phyloP scores from a whole-genome alignment of 2,888 invertebrate species.

The Platerodrilus igneus region DNA sequence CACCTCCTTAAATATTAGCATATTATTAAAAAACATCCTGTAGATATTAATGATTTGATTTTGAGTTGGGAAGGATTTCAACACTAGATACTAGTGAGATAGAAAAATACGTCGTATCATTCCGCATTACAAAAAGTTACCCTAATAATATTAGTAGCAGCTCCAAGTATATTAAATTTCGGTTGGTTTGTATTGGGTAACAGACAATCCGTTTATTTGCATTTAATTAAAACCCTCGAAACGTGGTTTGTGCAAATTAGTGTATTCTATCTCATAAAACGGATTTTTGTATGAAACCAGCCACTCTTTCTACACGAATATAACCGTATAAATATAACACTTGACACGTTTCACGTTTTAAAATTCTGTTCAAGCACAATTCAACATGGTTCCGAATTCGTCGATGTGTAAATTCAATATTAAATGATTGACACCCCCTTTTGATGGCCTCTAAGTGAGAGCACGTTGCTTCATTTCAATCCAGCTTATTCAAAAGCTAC shows the following conservation, averaged over 20 bases:
- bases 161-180: no score
- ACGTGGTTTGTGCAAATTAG: constrained; percentile 6
- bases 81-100: no score
- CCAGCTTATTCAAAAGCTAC: constrained; percentile 8
- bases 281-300: constrained; percentile 21
- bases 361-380: constrained; percentile 37
- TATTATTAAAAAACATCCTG: no score
- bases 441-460: constrained; percentile 35
- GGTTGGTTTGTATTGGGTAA: no score
- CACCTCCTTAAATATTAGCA: no score
- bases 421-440: constrained; percentile 43
- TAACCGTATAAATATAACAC: constrained; percentile 23
- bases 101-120: no score
- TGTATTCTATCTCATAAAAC: constrained; percentile 15
- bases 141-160: no score
- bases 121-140: no score
- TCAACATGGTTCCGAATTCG: constrained; percentile 29
- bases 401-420: constrained; percentile 41
- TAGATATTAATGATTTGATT: no score
- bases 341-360: constrained; percentile 28
- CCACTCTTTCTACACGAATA: no score
- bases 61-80: no score
- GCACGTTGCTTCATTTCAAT: constrained; percentile 22
- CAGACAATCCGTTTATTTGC: constrained; percentile 11
- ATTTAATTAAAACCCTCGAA: constrained; percentile 16